Evolutionary conservation across 2,888 invertebrate genomes (phyloP).

Genomic region (Thelaira solivaga): DNA sequence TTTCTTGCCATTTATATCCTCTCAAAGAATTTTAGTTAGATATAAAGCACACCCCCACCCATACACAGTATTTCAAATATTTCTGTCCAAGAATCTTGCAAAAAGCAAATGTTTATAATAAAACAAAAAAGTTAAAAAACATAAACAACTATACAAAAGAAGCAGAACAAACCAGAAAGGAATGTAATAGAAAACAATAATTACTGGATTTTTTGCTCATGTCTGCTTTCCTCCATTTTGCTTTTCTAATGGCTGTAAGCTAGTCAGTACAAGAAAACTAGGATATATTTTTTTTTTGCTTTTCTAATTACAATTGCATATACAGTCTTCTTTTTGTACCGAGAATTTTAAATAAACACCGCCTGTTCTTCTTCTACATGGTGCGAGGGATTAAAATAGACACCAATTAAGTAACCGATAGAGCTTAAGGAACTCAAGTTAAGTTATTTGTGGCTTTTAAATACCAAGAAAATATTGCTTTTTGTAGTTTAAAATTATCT

Average conservation of each 20-base stretch:
- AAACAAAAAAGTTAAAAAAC: background rate
- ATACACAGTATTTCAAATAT: conserved; percentile 32
- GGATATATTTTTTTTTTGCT: background rate
- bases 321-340: background rate
- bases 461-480: conserved; percentile 5
- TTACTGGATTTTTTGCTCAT: conserved; percentile 31
- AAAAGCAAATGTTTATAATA: conserved; percentile 6
- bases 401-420: conserved; percentile 60
- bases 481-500: background rate
- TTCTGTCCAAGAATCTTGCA: background rate
- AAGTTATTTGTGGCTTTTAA: conserved; percentile 59
- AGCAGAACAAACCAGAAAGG: background rate
- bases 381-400: conserved; percentile 48
- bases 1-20: conserved; percentile 11
- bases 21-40: conserved; percentile 31
- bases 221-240: background rate
- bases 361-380: conserved; percentile 16
- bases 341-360: background rate
- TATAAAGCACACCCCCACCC: conserved; percentile 32
- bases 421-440: conserved; percentile 56
- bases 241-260: background rate
- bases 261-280: background rate
- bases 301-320: conserved; percentile 12
- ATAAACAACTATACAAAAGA: conserved; percentile 9
- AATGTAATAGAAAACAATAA: conserved; percentile 37